Evolutionary conservation across 2,113 vertebrate genomes (phyloP).

Genomic region (Neopipo cinnamomea): DNA sequence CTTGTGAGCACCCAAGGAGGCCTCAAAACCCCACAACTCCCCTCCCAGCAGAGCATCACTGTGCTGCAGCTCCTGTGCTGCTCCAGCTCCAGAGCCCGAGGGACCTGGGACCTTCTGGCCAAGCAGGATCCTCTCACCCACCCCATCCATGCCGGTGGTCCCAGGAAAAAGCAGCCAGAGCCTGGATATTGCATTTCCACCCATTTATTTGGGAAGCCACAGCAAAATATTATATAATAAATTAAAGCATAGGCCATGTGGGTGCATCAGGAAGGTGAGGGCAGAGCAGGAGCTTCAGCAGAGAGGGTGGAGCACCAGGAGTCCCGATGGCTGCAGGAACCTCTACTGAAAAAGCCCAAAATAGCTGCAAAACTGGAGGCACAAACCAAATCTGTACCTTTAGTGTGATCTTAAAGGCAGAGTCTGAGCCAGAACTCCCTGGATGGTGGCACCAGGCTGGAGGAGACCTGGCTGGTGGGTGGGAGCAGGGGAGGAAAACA

Average conservation of each 20-base stretch:
- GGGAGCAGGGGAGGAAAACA: neutral
- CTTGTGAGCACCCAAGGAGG: neutral
- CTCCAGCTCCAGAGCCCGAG: neutral
- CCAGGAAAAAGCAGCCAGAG: neutral
- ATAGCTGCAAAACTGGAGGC: neutral
- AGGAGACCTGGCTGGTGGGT: neutral
- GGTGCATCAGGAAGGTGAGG: neutral
- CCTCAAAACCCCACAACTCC: neutral
- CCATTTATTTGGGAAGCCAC: slow-evolving; percentile 36
- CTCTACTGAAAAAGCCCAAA: neutral
- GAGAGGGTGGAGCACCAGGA: neutral
- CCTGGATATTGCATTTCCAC: neutral
- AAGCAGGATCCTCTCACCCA: neutral
- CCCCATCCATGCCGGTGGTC: no score
- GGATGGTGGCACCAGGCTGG: neutral
- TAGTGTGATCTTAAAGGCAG: neutral
- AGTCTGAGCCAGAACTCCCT: neutral
- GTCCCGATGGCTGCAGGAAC: neutral
- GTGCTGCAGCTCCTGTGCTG: neutral
- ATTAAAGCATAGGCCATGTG: neutral
- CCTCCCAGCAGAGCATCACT: neutral
- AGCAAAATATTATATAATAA: slow-evolving; percentile 18
- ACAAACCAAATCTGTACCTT: neutral
- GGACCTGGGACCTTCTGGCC: neutral
- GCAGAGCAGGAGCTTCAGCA: neutral